Evolutionary conservation across 2,113 vertebrate species (phyloP).

Genomic region (Centropus bengalensis): DNA sequence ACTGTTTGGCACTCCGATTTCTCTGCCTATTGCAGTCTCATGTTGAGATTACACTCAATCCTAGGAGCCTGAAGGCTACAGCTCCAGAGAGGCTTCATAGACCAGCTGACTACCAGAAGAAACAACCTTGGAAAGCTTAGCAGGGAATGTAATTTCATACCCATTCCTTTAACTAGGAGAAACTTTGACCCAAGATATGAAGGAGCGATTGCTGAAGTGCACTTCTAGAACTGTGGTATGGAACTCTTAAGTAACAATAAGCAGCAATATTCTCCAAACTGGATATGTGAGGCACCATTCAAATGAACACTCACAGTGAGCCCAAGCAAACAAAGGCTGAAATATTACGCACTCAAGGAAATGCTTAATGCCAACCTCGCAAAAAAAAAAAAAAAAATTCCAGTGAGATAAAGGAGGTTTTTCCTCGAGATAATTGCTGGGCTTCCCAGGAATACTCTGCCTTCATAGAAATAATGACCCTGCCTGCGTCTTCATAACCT

Average conservation of each 20-base stretch:
- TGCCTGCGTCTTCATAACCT: background rate
- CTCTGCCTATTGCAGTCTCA: background rate
- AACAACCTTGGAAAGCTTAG: background rate
- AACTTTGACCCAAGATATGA: constrained; percentile 7
- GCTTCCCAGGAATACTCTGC: background rate
- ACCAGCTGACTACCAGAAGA: background rate
- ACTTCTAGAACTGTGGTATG: background rate
- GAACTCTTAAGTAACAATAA: background rate
- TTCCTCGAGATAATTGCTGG: background rate
- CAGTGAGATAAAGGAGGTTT: background rate
- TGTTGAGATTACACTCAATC: background rate
- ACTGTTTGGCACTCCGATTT: background rate
- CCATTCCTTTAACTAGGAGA: constrained; percentile 21
- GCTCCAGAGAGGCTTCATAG: background rate
- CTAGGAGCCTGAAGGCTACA: background rate
- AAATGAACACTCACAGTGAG: constrained; percentile 13
- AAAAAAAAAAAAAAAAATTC: background rate
- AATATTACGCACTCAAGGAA: background rate
- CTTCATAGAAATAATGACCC: background rate
- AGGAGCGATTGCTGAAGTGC: constrained; percentile 28
- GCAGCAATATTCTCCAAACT: background rate
- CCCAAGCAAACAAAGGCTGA: background rate
- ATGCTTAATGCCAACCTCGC: background rate
- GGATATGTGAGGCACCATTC: background rate
- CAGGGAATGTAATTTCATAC: background rate